phyloP scores from a whole-genome alignment of 2,797 vertebrate species.

The Salmo trutta region DNA sequence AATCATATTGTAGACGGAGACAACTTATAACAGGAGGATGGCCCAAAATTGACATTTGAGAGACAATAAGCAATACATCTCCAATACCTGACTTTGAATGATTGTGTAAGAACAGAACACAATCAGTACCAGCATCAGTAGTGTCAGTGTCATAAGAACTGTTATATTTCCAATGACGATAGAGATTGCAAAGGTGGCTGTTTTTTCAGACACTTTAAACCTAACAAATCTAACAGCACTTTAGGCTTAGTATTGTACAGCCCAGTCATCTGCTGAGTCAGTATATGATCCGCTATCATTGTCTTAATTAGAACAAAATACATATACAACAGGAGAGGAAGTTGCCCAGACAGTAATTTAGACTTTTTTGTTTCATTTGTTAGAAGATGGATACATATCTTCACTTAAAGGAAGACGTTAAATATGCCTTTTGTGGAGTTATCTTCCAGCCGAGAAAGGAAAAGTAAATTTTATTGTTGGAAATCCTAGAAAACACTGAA shows the following conservation, averaged over 20 bases:
- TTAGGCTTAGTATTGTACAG: slow-evolving; percentile 19
- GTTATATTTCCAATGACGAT: background rate
- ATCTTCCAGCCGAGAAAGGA: background rate
- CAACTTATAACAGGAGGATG: too few species aligned
- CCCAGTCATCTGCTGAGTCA: slow-evolving; percentile 12
- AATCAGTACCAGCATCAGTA: too few species aligned
- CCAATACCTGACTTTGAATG: too few species aligned
- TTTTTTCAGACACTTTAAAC: background rate
- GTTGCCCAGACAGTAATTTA: slow-evolving; percentile 42
- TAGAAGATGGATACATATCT: background rate
- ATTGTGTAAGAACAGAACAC: too few species aligned
- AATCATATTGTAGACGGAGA: too few species aligned
- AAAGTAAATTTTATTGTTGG: slow-evolving; percentile 38
- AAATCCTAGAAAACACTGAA: slow-evolving; percentile 36
- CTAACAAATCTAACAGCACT: slow-evolving; percentile 15
- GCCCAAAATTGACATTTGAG: too few species aligned
- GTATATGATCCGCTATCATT: slow-evolving; percentile 27
- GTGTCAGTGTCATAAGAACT: too few species aligned
- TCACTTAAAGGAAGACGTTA: too few species aligned
- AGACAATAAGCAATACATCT: too few species aligned
- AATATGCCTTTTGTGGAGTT: too few species aligned
- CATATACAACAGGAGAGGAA: slow-evolving; percentile 31
- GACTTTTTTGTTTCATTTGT: slow-evolving; percentile 14
- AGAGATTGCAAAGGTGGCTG: too few species aligned
- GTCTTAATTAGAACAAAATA: slow-evolving; percentile 35